phyloP scores from a whole-genome alignment of 2,888 invertebrate genomes.

The Nematopogon swammerdamellus region DNA sequence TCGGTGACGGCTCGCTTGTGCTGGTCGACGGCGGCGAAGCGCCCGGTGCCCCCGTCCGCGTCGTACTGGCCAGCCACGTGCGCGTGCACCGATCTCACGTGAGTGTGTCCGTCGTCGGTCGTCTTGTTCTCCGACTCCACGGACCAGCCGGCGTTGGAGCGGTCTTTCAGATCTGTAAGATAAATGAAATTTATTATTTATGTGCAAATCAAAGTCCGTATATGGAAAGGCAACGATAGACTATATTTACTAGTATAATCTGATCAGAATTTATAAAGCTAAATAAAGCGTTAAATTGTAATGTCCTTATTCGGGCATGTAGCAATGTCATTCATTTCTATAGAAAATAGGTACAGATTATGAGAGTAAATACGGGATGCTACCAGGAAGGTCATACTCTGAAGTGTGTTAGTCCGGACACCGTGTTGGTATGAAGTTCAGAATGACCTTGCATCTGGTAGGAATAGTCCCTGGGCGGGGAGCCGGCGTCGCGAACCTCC shows the following conservation, averaged over 20 bases:
- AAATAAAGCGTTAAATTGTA: too few species aligned
- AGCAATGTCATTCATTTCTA: too few species aligned
- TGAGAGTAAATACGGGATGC: too few species aligned
- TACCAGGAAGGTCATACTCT: too few species aligned
- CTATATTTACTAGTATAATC: too few species aligned
- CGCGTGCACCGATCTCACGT: constrained; percentile 57
- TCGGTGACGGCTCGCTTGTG: constrained; percentile 52
- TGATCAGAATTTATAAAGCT: too few species aligned
- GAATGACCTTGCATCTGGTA: constrained; percentile 43
- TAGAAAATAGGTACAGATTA: too few species aligned
- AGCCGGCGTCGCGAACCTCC: constrained; percentile 75
- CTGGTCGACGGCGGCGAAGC: constrained; percentile 62
- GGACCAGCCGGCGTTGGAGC: constrained; percentile 63
- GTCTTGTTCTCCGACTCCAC: constrained; percentile 60
- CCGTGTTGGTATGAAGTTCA: too few species aligned
- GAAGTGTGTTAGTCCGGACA: too few species aligned
- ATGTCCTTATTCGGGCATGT: too few species aligned
- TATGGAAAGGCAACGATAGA: neutral
- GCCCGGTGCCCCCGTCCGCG: constrained; percentile 61
- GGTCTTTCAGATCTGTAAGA: constrained; percentile 43
- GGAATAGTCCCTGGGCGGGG: constrained; percentile 63
- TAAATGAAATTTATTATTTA: too few species aligned
- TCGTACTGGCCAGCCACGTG: constrained; percentile 63
- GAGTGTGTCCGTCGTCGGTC: constrained; percentile 63
- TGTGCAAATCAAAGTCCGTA: too few species aligned